phyloP scores from a whole-genome alignment of 2,888 invertebrate genomes.

The Stenodema calcarata region DNA sequence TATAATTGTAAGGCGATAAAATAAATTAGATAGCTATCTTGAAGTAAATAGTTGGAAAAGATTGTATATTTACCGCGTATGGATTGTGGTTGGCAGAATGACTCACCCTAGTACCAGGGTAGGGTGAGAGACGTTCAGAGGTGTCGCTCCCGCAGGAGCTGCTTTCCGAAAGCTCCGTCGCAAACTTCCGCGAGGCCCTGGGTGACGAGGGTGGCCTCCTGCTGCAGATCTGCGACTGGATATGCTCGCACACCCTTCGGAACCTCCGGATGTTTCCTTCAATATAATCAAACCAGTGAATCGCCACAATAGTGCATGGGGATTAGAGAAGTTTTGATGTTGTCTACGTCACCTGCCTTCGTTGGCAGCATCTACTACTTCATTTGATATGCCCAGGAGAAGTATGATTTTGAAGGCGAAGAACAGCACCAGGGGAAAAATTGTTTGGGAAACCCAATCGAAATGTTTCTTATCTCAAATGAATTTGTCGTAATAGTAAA shows the following conservation, averaged over 20 bases:
- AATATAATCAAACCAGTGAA: not conserved
- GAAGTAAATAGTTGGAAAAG: not conserved
- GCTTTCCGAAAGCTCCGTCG: conserved; percentile 72
- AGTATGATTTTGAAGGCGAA: too few species aligned
- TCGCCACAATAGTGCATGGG: too few species aligned
- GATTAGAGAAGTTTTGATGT: too few species aligned
- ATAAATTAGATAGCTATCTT: too few species aligned
- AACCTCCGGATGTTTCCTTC: conserved; percentile 93
- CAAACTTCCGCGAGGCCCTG: conserved; percentile 70
- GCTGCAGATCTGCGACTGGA: conserved; percentile 81
- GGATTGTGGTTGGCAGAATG: conserved; percentile 47
- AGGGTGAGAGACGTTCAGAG: conserved; percentile 68
- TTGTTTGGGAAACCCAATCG: too few species aligned
- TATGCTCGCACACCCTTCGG: conserved; percentile 93
- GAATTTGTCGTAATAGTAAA: too few species aligned
- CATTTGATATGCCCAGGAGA: too few species aligned
- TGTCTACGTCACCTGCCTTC: too few species aligned
- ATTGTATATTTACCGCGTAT: conserved; percentile 23
- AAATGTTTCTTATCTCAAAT: too few species aligned
- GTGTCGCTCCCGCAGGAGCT: conserved; percentile 75
- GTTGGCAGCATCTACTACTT: too few species aligned
- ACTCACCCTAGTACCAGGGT: conserved; percentile 66
- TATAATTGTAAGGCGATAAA: too few species aligned
- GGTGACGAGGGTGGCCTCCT: conserved; percentile 70
- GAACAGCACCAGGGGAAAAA: too few species aligned